These are phyloP conservation scores for Chroicocephalus ridibundus DNA, from an alignment of 2,113 vertebrate genomes.

Conservation along the genomic window DNA sequence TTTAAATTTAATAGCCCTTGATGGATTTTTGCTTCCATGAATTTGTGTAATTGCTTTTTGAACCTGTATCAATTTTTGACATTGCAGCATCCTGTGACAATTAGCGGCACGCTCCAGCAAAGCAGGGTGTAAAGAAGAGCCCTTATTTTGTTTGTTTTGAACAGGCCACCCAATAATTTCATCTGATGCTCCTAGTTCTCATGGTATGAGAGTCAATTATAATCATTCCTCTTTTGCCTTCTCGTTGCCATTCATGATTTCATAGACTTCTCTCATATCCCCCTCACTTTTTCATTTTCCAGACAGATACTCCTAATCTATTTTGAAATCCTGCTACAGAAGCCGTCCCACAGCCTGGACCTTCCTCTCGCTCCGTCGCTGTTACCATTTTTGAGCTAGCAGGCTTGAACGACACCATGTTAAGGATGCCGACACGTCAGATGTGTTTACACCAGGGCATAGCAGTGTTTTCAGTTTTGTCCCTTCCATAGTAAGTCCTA, in stretches of 20 bases:
- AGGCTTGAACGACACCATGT: not conserved
- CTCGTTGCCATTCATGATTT: not conserved
- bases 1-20: constrained; percentile 67
- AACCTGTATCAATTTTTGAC: constrained; percentile 49
- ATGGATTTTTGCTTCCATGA: constrained; percentile 65
- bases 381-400: not conserved
- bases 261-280: not conserved
- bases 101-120: constrained; percentile 41
- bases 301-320: not conserved
- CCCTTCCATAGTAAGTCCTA: not conserved
- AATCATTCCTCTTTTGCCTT: constrained; percentile 46
- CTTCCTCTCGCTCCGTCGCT: not conserved
- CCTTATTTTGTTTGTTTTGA: constrained; percentile 61
- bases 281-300: not conserved
- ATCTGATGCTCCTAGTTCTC: constrained; percentile 26
- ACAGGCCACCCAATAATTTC: constrained; percentile 36
- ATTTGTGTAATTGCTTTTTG: constrained; percentile 63
- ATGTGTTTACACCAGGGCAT: not conserved
- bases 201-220: constrained; percentile 43
- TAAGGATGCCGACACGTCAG: not conserved
- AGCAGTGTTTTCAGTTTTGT: not conserved
- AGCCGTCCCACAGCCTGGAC: not conserved
- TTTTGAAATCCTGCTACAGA: not conserved
- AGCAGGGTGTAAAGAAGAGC: constrained; percentile 41
- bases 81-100: constrained; percentile 55